phyloP scores from a whole-genome alignment of 1,140 invertebrate species.

The Eubasilissa regina region DNA sequence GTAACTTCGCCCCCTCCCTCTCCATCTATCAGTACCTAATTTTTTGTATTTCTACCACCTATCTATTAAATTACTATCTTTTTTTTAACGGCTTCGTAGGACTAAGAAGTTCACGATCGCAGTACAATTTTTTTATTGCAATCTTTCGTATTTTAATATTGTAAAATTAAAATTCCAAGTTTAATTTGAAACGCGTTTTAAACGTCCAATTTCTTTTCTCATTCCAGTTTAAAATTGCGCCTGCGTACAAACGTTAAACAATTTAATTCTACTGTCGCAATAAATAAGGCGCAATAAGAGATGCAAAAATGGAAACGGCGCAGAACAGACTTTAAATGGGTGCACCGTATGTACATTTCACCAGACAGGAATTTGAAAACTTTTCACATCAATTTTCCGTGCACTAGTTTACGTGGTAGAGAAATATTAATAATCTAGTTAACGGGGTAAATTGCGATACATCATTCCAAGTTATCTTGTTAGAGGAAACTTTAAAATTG shows the following conservation, averaged over 20 bases:
- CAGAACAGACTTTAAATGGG: background rate
- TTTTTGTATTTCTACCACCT: too few species aligned
- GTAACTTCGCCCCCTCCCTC: too few species aligned
- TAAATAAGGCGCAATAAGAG: slow-evolving; percentile 16
- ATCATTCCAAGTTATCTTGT: slow-evolving; percentile 23
- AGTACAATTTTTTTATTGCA: too few species aligned
- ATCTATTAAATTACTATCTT: too few species aligned
- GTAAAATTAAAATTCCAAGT: too few species aligned
- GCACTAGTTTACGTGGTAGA: background rate
- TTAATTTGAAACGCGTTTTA: background rate
- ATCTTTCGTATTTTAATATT: too few species aligned
- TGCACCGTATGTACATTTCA: slow-evolving; percentile 3
- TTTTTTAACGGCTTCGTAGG: too few species aligned
- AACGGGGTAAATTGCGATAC: background rate
- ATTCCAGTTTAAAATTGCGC: background rate
- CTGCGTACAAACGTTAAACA: background rate
- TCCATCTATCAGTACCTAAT: too few species aligned
- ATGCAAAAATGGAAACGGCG: slow-evolving; percentile 10
- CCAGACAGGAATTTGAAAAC: background rate
- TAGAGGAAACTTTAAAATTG: background rate
- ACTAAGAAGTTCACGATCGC: too few species aligned
- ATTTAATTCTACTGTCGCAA: slow-evolving; percentile 5
- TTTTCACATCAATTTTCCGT: slow-evolving; percentile 7
- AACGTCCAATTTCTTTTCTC: background rate
- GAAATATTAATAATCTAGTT: slow-evolving; percentile 3